Percentiles rank a stretch among this genome's conserved stretches.
These are phyloP conservation scores for Microtus richardsoni DNA, from an alignment of 2,113 vertebrate genomes.

Conservation along the genomic window DNA sequence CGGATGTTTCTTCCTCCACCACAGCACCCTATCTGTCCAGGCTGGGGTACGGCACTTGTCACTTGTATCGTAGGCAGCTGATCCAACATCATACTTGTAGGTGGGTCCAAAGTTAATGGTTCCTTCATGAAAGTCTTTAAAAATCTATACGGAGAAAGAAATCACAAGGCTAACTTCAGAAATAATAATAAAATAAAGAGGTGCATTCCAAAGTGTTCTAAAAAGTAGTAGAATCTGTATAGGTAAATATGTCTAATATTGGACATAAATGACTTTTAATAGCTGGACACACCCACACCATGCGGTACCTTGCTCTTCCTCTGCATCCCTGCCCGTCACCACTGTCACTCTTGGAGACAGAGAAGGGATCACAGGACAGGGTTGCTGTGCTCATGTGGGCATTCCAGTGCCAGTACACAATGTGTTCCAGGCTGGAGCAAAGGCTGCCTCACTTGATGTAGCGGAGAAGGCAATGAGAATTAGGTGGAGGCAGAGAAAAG, in stretches of 20 bases:
- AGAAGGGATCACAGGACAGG: background rate
- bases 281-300: background rate
- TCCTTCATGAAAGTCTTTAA: conserved; percentile 91
- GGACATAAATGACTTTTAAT: background rate
- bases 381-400: background rate
- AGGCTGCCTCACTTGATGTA: accelerated
- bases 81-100: conserved; percentile 90
- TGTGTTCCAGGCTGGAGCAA: background rate
- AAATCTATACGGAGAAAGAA: conserved; percentile 84
- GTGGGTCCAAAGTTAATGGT: conserved; percentile 90
- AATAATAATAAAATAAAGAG: background rate
- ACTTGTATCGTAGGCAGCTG: conserved; percentile 90
- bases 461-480: background rate
- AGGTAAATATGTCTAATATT: background rate
- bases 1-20: conserved; percentile 89
- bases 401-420: accelerated
- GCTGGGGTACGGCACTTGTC: conserved; percentile 91
- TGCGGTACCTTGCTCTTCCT: accelerated
- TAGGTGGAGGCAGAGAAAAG: background rate
- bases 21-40: conserved; percentile 91
- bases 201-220: background rate
- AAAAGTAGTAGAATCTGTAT: too few relatives aligned
- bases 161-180: background rate
- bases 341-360: background rate
- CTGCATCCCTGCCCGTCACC: accelerated